These are phyloP conservation scores for Aphrophora alni DNA, from an alignment of 2,888 invertebrate genomes.

Conservation along the genomic window DNA sequence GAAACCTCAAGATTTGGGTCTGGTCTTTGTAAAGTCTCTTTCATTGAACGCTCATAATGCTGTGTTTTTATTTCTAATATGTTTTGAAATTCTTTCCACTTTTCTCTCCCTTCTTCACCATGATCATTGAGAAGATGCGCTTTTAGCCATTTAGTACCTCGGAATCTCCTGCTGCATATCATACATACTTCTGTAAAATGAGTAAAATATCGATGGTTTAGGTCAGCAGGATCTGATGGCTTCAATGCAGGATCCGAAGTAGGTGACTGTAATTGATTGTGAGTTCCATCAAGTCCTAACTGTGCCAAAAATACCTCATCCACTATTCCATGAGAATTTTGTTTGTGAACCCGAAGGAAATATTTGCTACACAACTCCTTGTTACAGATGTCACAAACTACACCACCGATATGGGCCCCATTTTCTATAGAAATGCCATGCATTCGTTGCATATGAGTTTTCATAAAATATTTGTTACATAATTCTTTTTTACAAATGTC, in stretches of 20 bases:
- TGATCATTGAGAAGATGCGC: constrained; percentile 88
- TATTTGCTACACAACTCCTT: constrained; percentile 98
- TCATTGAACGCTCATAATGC: constrained; percentile 6
- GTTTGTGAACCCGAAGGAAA: constrained; percentile 95
- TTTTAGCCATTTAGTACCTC: constrained; percentile 87
- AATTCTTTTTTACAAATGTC: constrained; percentile 98
- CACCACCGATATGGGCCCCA: constrained; percentile 90
- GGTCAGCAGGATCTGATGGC: constrained; percentile 61
- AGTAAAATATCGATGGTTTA: constrained; percentile 68
- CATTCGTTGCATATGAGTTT: constrained; percentile 99
- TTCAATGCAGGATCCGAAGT: constrained; percentile 55
- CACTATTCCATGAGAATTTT: constrained; percentile 96
- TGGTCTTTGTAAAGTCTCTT: constrained; percentile 40
- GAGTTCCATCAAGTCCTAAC: constrained; percentile 43
- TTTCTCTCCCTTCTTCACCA: constrained; percentile 69
- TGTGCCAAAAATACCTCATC: constrained; percentile 69
- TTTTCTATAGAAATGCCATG: constrained; percentile 95
- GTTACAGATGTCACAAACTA: constrained; percentile 96
- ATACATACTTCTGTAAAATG: constrained; percentile 81
- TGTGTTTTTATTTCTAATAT: constrained; percentile 49
- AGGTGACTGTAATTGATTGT: constrained; percentile 39
- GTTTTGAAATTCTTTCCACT: constrained; percentile 66
- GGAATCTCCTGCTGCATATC: constrained; percentile 84
- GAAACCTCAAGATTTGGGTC: constrained; percentile 19
- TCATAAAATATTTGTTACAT: constrained; percentile 99